Base-by-base conservation (phyloP, 92 coral and sea anemone genomes). In the Diadumene lineata region DNA sequence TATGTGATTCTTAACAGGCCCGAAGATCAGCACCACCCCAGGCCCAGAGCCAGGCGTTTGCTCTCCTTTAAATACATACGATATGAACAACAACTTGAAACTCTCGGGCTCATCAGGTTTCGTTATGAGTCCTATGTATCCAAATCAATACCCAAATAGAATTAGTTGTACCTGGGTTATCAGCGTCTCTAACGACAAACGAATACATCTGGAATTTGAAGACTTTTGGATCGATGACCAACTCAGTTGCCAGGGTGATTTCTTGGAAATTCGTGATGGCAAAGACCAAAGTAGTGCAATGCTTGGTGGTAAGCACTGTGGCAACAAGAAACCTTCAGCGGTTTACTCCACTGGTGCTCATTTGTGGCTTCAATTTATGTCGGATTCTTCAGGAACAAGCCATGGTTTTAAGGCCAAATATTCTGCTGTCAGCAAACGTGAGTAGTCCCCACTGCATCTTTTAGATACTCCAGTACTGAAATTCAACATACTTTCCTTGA, bases 101-200 rank as follows among this genome's bases (percentile, higher is more conserved):
- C 53, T 89, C 0, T 22, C 74, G 26, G 91, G 82, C 9, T 79
- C 90, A 26, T 56, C 84, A 30, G 91, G 94, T 3, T 51, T 72
- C 33, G 34, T 89, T 15, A 66, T 56, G 4, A 86, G 81, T 34
- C 94, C 94, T 3, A 73, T 75, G 60, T 85, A 79, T 58, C 81
- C 91, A 44, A 31, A 60, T 3, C 84, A 69, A 62, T 89, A 81
- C 78, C 91, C 94, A 22, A 69, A 71, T 64, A 53, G 79, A 30
- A 80, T 89, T 23, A 83, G 81, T 74, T 89, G 94, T 65, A 89
- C 94, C 19, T 89, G 94, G 94, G 80, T 66, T 21, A 82, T 89
- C 11, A 75, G 71, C 27, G 94, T 78, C 60, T 73, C 89, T 3
- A 70, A 46, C 17, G 86, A 77, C 60, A 79, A 64, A 76, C 81